phyloP scores from a whole-genome alignment of 2,113 vertebrate species.

The Mustelus asterias region DNA sequence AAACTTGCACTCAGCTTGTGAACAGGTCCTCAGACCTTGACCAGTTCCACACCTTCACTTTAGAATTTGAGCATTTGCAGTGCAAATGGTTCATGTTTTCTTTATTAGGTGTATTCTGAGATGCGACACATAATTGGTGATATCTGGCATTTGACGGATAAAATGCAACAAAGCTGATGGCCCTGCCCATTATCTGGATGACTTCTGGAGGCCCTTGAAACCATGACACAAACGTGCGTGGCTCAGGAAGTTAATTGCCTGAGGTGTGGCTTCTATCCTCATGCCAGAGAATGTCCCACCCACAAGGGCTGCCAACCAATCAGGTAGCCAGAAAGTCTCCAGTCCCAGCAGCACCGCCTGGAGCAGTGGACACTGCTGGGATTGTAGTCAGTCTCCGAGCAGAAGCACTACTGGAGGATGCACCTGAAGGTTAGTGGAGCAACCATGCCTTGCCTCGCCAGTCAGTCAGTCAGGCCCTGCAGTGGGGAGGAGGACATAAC shows the following conservation, averaged over 20 bases:
- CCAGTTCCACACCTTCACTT: not conserved
- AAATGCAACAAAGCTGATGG: not conserved
- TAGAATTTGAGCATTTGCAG: not conserved
- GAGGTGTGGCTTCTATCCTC: not conserved
- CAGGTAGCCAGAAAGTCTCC: not conserved
- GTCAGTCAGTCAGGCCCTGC: not conserved
- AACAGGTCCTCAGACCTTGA: not conserved
- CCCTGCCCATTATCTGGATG: not conserved
- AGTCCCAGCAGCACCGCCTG: not conserved
- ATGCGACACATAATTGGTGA: not conserved
- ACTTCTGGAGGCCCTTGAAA: not conserved
- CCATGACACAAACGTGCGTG: no score
- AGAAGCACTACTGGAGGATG: not conserved
- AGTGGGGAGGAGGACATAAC: not conserved
- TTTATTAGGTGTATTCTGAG: not conserved
- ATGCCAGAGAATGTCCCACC: not conserved
- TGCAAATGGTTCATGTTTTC: not conserved
- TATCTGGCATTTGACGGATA: not conserved
- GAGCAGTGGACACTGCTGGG: not conserved
- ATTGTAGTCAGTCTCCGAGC: not conserved
- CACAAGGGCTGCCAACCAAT: not conserved
- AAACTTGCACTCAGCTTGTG: not conserved
- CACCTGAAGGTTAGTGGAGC: not conserved
- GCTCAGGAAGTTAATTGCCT: not conserved
- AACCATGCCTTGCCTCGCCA: not conserved